A percentile compares a stretch with the other conserved stretches of the same genome.
phyloP scores from a whole-genome alignment of 2,888 invertebrate genomes.

The Orchesellides sinensis region DNA sequence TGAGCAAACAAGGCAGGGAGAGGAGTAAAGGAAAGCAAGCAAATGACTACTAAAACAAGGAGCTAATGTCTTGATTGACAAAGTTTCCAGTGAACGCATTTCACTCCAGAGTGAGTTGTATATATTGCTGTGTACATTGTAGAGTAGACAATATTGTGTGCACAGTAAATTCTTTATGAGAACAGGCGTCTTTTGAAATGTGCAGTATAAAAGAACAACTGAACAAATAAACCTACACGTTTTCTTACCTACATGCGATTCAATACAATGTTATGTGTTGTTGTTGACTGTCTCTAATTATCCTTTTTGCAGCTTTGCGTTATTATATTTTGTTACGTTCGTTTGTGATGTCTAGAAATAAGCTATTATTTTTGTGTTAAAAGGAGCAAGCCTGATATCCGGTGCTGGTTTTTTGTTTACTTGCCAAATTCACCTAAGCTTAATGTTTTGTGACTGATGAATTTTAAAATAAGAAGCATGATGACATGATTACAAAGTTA shows the following conservation, averaged over 20 bases:
- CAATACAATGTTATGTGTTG: neutral
- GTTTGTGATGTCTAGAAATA: no score
- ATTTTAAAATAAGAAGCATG: no score
- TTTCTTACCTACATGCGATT: neutral
- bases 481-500: no score
- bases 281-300: neutral
- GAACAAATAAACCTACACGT: neutral
- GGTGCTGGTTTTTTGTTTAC: no score
- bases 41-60: neutral
- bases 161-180: neutral
- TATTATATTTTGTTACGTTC: no score
- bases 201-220: neutral
- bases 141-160: neutral
- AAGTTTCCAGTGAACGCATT: slow-evolving; percentile 3
- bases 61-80: slow-evolving; percentile 58
- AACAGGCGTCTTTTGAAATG: neutral
- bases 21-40: neutral
- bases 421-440: no score
- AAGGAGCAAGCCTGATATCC: no score
- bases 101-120: slow-evolving; percentile 9
- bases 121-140: neutral
- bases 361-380: no score
- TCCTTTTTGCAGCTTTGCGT: no score
- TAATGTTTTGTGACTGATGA: no score
- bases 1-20: slow-evolving; percentile 56